Evolutionary conservation across 1,140 invertebrate genomes (phyloP).

Genomic region (Drosophila albomicans): DNA sequence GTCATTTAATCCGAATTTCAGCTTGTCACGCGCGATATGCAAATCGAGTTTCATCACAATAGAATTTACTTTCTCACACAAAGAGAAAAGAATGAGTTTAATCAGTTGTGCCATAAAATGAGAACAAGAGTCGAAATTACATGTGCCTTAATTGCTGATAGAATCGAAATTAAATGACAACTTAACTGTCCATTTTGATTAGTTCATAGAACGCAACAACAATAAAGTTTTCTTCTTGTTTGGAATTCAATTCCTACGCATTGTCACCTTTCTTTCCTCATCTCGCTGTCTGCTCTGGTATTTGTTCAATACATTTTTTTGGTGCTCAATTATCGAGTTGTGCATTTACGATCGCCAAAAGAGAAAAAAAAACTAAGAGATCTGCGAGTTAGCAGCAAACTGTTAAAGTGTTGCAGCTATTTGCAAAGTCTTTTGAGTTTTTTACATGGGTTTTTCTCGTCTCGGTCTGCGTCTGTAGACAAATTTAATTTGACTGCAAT

Average conservation of each 20-base stretch:
- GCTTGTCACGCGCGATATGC: too few relatives aligned
- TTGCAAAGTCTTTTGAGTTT: slow-evolving; percentile 21
- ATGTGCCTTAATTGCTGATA: too few relatives aligned
- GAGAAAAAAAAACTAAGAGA: background rate
- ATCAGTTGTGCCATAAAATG: too few relatives aligned
- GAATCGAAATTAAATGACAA: too few relatives aligned
- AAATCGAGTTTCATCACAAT: too few relatives aligned
- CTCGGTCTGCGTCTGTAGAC: background rate
- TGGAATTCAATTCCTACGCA: slow-evolving; percentile 16
- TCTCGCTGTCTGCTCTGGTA: background rate
- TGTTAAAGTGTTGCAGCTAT: slow-evolving; percentile 25
- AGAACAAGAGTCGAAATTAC: too few relatives aligned
- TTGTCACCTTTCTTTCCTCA: slow-evolving; percentile 8
- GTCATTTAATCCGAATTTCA: too few relatives aligned
- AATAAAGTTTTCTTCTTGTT: background rate
- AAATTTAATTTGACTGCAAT: slow-evolving; percentile 25
- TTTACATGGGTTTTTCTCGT: background rate
- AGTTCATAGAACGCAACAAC: slow-evolving; percentile 1
- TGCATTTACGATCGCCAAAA: background rate
- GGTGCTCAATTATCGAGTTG: slow-evolving; percentile 17
- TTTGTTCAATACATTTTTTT: slow-evolving; percentile 16
- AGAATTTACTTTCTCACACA: too few relatives aligned
- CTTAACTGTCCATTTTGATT: background rate
- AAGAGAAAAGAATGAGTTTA: too few relatives aligned
- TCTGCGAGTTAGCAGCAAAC: slow-evolving; percentile 21